These are phyloP conservation scores for Folsomia manolachei DNA, from an alignment of 2,888 invertebrate genomes.

Conservation along the genomic window DNA sequence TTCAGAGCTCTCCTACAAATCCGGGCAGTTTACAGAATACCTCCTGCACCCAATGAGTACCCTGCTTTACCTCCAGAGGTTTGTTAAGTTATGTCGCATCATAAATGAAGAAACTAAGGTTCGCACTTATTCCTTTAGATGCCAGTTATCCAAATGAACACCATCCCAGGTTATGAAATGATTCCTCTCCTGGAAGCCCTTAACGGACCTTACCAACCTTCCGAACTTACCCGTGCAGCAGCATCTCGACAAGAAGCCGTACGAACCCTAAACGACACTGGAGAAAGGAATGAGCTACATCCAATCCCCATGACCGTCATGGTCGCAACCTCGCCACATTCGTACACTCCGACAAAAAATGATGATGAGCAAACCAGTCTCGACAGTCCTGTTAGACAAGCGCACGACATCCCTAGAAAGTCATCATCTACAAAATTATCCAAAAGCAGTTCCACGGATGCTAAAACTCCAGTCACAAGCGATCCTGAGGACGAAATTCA, in stretches of 20 bases:
- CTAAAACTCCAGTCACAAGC: conserved; percentile 36
- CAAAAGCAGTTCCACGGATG: conserved; percentile 36
- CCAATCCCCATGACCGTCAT: conserved; percentile 50
- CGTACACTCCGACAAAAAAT: conserved; percentile 6
- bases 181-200: conserved; percentile 92
- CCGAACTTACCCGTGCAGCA: conserved; percentile 39
- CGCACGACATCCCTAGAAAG: conserved; percentile 30
- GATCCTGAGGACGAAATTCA: conserved; percentile 48
- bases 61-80: conserved; percentile 65
- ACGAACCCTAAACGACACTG: conserved; percentile 39
- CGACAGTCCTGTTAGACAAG: conserved; percentile 30
- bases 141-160: conserved; percentile 49
- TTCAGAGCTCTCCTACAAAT: conserved; percentile 95
- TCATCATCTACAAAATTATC: conserved; percentile 33
- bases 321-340: conserved; percentile 39
- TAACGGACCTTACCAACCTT: conserved; percentile 74
- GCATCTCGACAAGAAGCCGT: conserved; percentile 47
- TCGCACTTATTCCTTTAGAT: too few relatives aligned
- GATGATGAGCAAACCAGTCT: conserved; percentile 22
- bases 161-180: conserved; percentile 74
- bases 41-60: conserved; percentile 54
- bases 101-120: too few relatives aligned
- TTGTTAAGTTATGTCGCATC: background rate
- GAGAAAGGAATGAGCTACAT: conserved; percentile 39
- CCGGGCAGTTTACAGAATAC: conserved; percentile 76